Conservation (phyloP, 2,797 vertebrate species). For the Chelonia mydas region DNA sequence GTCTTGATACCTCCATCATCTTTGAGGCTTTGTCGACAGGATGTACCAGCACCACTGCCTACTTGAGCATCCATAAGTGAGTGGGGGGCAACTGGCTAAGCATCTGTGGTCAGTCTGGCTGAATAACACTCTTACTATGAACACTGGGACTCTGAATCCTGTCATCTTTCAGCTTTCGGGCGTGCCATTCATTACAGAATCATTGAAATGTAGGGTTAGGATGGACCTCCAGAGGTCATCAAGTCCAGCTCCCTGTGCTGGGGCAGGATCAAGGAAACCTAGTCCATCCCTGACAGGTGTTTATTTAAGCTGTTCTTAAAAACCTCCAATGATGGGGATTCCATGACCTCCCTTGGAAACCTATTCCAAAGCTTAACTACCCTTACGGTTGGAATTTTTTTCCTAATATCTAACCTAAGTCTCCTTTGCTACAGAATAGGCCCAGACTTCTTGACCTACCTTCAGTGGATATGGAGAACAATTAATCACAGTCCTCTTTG, state of each 20-base stretch:
- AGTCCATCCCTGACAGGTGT: not conserved
- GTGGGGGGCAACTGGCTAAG: not conserved
- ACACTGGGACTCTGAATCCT: not conserved
- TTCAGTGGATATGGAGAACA: not conserved
- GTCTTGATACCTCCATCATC: constrained; percentile 93
- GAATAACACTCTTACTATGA: not conserved
- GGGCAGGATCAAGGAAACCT: not conserved
- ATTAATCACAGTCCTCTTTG: not conserved
- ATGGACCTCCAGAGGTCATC: not conserved
- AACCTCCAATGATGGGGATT: too few species aligned
- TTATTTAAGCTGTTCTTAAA: not conserved
- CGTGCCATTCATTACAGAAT: not conserved
- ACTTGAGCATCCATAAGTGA: constrained; percentile 99
- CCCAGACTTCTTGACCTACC: not conserved
- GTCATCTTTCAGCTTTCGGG: not conserved
- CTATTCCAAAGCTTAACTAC: not conserved
- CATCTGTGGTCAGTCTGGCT: not conserved
- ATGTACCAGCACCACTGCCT: constrained; percentile 96
- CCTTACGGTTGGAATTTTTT: not conserved
- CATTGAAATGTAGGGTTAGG: not conserved
- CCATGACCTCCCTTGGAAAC: too few species aligned
- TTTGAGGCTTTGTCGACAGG: constrained; percentile 97
- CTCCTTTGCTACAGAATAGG: not conserved
- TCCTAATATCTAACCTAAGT: not conserved
- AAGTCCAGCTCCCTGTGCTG: not conserved